Evolutionary conservation across 2,113 vertebrate species (phyloP).

Genomic region (Sander vitreus): DNA sequence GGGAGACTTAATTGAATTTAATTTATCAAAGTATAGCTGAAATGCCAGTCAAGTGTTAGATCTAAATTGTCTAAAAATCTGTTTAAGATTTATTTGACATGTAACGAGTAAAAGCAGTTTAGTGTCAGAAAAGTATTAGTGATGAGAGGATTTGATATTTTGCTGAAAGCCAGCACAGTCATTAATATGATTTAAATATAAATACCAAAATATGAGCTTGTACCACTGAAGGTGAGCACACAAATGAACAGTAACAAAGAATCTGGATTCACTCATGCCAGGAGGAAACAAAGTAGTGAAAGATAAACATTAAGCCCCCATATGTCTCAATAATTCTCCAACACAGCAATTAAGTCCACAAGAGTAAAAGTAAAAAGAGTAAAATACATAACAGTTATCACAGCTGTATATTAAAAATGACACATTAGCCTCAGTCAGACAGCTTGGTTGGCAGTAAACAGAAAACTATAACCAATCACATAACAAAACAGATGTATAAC

Average conservation of each 20-base stretch:
- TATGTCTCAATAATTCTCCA: too few species aligned
- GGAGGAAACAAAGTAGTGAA: background rate
- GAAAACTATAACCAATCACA: background rate
- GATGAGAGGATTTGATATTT: background rate
- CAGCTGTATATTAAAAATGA: background rate
- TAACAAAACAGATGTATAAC: background rate
- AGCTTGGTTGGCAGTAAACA: background rate
- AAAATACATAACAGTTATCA: background rate
- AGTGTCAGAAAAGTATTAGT: background rate
- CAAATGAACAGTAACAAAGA: background rate
- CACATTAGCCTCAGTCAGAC: slow-evolving; percentile 12
- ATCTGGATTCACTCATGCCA: too few species aligned
- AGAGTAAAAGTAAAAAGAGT: too few species aligned
- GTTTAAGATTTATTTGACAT: background rate
- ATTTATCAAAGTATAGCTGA: too few species aligned
- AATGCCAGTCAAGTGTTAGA: too few species aligned
- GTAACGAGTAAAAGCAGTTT: too few species aligned
- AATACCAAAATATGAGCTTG: too few species aligned
- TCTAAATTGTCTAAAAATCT: background rate
- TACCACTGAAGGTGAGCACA: too few species aligned
- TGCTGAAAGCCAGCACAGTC: background rate
- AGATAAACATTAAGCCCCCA: background rate
- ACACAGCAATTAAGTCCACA: too few species aligned
- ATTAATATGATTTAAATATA: too few species aligned
- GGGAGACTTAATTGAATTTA: too few species aligned